phyloP scores from a whole-genome alignment of 2,888 invertebrate species.

The Magallana nippona region DNA sequence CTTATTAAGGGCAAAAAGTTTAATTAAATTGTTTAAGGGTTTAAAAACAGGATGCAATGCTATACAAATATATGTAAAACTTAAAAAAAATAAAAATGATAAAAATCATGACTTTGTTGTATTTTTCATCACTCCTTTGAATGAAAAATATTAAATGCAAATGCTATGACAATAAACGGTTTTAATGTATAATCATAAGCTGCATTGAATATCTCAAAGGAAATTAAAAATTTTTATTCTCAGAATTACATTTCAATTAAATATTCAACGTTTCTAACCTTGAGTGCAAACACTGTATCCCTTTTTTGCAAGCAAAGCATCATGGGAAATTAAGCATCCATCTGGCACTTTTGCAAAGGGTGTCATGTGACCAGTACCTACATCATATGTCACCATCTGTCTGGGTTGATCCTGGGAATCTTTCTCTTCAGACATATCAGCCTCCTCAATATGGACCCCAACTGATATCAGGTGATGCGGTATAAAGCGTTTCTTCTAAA shows the following conservation, averaged over 20 bases:
- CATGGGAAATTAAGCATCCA: constrained; percentile 14
- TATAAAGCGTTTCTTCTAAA: background rate
- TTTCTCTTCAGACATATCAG: background rate
- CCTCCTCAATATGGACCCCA: background rate
- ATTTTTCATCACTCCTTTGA: too few relatives aligned
- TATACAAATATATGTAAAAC: too few relatives aligned
- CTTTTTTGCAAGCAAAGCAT: background rate
- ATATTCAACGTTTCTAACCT: background rate
- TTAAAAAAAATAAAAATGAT: too few relatives aligned
- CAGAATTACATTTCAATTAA: background rate
- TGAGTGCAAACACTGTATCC: constrained; percentile 8
- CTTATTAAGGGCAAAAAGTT: too few relatives aligned
- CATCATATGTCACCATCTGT: background rate
- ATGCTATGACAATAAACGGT: background rate
- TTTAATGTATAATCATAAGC: background rate
- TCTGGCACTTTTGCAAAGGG: background rate
- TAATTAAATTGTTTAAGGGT: too few relatives aligned
- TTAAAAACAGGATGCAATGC: too few relatives aligned
- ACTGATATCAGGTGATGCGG: background rate
- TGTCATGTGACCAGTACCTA: background rate
- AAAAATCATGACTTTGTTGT: too few relatives aligned
- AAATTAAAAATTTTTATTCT: background rate
- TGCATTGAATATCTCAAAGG: too few relatives aligned
- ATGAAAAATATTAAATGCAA: too few relatives aligned
- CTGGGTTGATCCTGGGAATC: background rate